Percentiles rank a stretch among this genome's conserved stretches.
Conservation (phyloP, 2,888 invertebrate genomes). For the Synanthedon andrenaeformis region DNA sequence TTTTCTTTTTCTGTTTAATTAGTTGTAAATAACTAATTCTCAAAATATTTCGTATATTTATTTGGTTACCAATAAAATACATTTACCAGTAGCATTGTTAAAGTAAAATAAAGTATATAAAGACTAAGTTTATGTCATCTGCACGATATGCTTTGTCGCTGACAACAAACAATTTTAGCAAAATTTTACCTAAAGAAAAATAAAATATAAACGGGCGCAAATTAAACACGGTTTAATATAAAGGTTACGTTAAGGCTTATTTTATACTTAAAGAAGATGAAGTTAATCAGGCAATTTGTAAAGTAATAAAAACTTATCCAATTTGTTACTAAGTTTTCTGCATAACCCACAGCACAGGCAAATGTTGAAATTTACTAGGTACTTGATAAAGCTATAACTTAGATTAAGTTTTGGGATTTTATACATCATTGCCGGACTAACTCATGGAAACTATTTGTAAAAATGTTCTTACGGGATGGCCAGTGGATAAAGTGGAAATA, state of each 20-base stretch:
- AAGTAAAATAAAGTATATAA: no score
- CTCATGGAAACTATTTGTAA: no score
- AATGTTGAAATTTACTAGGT: constrained; percentile 24
- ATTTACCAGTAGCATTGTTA: no score
- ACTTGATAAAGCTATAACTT: neutral
- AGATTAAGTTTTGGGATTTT: neutral
- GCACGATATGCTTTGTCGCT: neutral
- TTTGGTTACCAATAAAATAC: no score
- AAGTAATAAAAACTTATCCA: constrained; percentile 47
- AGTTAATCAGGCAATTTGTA: constrained; percentile 39
- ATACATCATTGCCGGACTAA: no score
- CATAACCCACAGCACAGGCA: constrained; percentile 10
- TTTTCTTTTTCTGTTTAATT: no score
- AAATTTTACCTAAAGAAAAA: neutral
- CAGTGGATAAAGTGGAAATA: no score
- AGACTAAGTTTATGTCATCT: neutral
- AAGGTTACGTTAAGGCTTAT: neutral
- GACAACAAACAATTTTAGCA: neutral
- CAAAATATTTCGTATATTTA: no score
- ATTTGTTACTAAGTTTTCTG: constrained; percentile 22
- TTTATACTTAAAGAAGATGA: constrained; percentile 4
- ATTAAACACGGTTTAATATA: neutral
- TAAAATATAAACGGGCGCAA: neutral
- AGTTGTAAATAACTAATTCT: no score
- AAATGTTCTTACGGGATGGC: no score